phyloP scores from a whole-genome alignment of 1,140 invertebrate genomes.

The Penaeus chinensis region DNA sequence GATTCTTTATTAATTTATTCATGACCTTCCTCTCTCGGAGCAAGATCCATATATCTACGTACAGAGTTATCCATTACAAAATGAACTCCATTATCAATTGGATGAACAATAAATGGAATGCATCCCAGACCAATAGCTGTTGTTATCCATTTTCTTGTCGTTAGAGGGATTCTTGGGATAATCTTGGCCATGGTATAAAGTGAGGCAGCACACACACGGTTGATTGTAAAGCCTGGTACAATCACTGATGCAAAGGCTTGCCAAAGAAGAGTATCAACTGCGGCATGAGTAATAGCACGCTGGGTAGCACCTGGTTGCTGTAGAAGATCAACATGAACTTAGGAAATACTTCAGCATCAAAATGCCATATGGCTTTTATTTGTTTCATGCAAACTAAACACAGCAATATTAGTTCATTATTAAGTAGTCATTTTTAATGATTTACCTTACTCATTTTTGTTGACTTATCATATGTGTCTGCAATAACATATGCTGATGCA shows the following conservation, averaged over 20 bases:
- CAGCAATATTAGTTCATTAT: neutral
- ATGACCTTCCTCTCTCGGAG: neutral
- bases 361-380: slow-evolving; percentile 7
- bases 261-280: slow-evolving; percentile 89
- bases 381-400: neutral
- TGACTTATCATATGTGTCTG: slow-evolving; percentile 87
- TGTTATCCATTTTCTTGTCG: slow-evolving; percentile 76
- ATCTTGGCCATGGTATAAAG: slow-evolving; percentile 72
- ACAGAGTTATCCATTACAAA: slow-evolving; percentile 78
- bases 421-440: neutral
- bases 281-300: slow-evolving; percentile 72
- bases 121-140: slow-evolving; percentile 82
- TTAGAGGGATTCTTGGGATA: slow-evolving; percentile 69
- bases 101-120: slow-evolving; percentile 93
- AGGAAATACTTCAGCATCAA: neutral
- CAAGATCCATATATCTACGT: slow-evolving; percentile 54
- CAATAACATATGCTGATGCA: slow-evolving; percentile 86
- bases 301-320: slow-evolving; percentile 60
- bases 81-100: slow-evolving; percentile 88
- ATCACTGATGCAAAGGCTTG: slow-evolving; percentile 92
- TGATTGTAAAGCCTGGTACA: slow-evolving; percentile 93
- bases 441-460: slow-evolving; percentile 76
- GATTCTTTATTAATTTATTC: neutral
- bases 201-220: slow-evolving; percentile 81
- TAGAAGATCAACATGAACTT: neutral